Evolutionary conservation across 2,113 vertebrate genomes (phyloP).

Genomic region (Mohoua ochrocephala): DNA sequence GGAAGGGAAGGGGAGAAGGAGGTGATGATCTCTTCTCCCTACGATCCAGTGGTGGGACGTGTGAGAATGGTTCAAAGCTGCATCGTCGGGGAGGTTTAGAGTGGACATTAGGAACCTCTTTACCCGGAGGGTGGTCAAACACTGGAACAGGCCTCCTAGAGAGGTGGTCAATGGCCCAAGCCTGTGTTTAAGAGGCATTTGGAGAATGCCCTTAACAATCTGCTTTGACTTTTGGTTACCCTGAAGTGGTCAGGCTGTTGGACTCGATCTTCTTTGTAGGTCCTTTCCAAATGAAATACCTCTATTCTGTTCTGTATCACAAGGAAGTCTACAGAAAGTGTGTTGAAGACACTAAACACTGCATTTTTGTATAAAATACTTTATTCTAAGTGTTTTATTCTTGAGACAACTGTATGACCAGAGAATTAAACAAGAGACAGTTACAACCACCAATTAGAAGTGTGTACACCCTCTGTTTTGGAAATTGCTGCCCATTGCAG

Average conservation of each 20-base stretch:
- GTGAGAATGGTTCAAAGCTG: not conserved
- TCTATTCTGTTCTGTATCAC: not conserved
- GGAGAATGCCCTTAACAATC: not conserved
- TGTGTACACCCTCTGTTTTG: not conserved
- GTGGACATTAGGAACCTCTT: not conserved
- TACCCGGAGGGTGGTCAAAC: not conserved
- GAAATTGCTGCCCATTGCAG: not conserved
- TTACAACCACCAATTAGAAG: not conserved
- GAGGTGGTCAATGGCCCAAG: not conserved
- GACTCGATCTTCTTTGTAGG: not conserved
- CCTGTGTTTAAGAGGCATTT: not conserved
- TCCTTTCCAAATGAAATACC: not conserved
- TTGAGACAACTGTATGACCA: not conserved
- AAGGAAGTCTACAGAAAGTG: not conserved
- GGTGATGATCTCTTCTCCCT: not conserved
- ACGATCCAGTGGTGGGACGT: not conserved
- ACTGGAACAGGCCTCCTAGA: not conserved
- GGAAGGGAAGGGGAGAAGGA: not conserved
- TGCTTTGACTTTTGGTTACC: not conserved
- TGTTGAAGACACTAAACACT: not conserved
- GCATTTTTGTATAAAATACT: not conserved
- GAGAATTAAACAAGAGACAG: not conserved
- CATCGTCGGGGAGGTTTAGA: not conserved
- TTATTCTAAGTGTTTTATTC: not conserved
- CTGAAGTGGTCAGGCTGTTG: not conserved